These are phyloP conservation scores for Zelostemma sp. DNA, from an alignment of 1,140 invertebrate species.

Conservation along the genomic window DNA sequence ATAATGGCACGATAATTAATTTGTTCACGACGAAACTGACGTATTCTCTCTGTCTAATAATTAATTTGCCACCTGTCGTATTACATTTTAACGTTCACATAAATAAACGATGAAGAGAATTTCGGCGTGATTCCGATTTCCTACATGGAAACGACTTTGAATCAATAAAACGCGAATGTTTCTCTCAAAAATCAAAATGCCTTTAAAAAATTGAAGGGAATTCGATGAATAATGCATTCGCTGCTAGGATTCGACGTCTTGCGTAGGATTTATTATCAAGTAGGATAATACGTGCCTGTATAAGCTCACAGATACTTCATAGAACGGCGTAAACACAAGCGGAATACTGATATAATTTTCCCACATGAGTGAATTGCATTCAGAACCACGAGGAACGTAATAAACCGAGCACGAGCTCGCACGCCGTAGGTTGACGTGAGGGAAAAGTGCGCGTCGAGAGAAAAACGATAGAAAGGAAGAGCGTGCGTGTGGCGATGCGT, in stretches of 20 bases:
- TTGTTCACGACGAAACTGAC: no score
- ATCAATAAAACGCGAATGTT: neutral
- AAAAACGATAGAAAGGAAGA: constrained; percentile 38
- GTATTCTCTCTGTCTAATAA: no score
- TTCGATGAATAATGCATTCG: neutral
- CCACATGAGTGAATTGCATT: constrained; percentile 6
- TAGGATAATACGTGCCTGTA: neutral
- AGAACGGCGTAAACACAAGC: constrained; percentile 19
- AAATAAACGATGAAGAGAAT: neutral
- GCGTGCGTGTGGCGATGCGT: constrained; percentile 38
- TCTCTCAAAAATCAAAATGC: neutral
- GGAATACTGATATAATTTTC: constrained; percentile 33
- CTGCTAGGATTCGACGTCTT: neutral
- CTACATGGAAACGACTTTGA: no score
- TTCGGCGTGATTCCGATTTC: no score
- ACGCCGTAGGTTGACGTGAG: neutral
- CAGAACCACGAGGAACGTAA: constrained; percentile 18
- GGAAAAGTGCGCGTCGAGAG: constrained; percentile 6
- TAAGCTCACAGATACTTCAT: neutral
- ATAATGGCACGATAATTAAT: no score
- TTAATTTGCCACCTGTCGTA: no score
- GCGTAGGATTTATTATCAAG: neutral
- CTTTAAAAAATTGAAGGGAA: constrained; percentile 1
- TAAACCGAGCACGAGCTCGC: constrained; percentile 23
- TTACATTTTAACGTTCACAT: no score